Base-by-base conservation (phyloP, 2,113 vertebrate genomes). In the Etia nguti region DNA sequence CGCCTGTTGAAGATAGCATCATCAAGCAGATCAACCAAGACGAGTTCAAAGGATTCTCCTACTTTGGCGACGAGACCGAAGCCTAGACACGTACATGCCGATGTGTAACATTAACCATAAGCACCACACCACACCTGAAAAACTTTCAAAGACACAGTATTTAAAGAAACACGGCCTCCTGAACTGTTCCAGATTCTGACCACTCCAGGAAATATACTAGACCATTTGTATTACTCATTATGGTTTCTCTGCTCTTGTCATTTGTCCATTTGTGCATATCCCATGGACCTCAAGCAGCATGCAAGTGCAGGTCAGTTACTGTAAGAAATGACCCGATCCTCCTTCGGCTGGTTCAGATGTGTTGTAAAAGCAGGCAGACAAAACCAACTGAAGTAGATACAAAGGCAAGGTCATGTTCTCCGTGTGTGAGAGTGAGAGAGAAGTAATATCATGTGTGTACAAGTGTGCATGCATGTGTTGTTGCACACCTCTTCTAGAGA, bases 1-100 rank as follows among this genome's bases (percentile, higher is more conserved):
- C 99, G 0, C 97, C 97, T 13, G 97, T 98, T 94, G 98, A 99
- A 10, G 97, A 98, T 48, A 96, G 95, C 88, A 98, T 99, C 93
- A 97, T 99, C 96, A 99, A 98, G 93, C 99, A 99, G 96, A 99
- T 99, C 96, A 99, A 99, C 96, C 99, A 99, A 94, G 99, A 99
- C 65, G 99, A 99, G 96, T 99, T 99, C 94, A 99, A 98, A 96
- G 99, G 98, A 43, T 99, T 99, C 96, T 99, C 99, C 88, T 99
- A 99, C 96, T 98, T 98, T 89, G 97, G 97, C 77, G 98, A 98
- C 85, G 97, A 99, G 92, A 93, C 97, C 38, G 94, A 96, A 93
- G 92, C 90, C 79, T 93, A 89, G 34, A 84, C 65, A 4, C 59
- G 22, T 59, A 75, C 24, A 75, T 13, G 86, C 43, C 41, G 55